Evolutionary conservation across 35 echinoderm and acorn worm genomes (phyloP), one percentile per base, ranked within the genome.

Genomic region (Ophiothrix spiculata): DNA sequence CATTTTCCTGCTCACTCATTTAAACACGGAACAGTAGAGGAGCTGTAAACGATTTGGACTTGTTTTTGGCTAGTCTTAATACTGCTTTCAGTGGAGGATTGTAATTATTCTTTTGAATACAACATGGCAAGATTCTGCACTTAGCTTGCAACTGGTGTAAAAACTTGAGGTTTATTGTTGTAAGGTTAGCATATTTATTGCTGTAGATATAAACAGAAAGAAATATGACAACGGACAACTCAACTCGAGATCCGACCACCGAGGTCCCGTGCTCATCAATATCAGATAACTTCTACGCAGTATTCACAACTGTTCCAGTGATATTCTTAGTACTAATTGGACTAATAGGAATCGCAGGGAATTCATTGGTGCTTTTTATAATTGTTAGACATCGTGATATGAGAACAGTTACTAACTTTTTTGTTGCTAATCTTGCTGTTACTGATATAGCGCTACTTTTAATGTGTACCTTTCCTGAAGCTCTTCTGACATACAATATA

Each of bases 351-450:
- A 81, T 89, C 4, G 87, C 56, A 23, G 95, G 95, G 1, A 98
- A 98, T 80, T 94, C 91, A 8, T 74, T 93, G 4, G 95, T 98
- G 15, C 75, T 98, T 32, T 89, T 69, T 32, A 90, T 98, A 31
- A 93, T 98, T 81, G 63, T 78, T 28, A 88, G 88, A 42, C 95
- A 98, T 45, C 89, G 86, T 40, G 95, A 97, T 37, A 97, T 97
- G 95, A 84, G 91, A 8, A 97, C 91, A 25, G 95, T 98, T 36
- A 98, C 95, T 75, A 98, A 98, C 42, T 94, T 90, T 86, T 98
- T 93, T 84, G 89, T 98, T 28, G 86, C 86, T 25, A 98, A 91
- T 37, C 64, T 98, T 19, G 91, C 95, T 40, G 40, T 98, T 11
- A 91, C 88, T 4, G 95, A 98, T 78, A 89, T 94, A 16, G 41